Conservation (phyloP, 2,797 vertebrate species). For the Euphonia xanthogaster region DNA sequence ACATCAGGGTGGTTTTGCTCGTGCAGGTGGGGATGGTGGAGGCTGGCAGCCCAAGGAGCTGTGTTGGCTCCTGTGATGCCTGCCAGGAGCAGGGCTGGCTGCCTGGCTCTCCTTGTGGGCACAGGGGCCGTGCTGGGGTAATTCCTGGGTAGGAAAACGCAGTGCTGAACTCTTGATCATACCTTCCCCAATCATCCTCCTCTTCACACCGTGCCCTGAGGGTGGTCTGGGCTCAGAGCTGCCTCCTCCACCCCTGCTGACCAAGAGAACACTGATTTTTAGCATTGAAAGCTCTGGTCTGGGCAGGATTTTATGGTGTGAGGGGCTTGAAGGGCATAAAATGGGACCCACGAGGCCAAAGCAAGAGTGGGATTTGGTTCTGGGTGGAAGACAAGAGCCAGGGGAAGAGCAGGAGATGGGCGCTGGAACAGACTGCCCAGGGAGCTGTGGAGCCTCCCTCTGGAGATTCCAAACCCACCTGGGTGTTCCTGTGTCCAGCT, state of each 20-base stretch:
- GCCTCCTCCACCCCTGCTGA: neutral
- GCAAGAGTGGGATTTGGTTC: neutral
- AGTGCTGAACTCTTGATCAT: fast-evolving
- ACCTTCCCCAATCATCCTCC: neutral
- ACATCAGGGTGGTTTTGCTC: neutral
- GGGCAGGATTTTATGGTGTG: fast-evolving
- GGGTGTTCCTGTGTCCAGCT: neutral
- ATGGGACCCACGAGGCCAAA: fast-evolving
- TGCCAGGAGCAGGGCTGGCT: neutral
- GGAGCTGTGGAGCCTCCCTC: neutral
- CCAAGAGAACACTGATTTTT: fast-evolving
- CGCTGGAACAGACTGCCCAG: neutral
- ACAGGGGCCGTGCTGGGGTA: neutral
- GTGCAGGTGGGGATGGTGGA: neutral
- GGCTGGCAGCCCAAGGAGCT: neutral
- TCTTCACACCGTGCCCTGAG: fast-evolving
- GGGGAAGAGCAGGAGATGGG: fast-evolving
- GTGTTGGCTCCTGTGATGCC: neutral
- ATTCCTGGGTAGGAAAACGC: neutral
- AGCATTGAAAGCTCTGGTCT: neutral
- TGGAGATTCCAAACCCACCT: neutral
- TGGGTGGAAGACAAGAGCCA: neutral
- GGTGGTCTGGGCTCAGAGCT: neutral
- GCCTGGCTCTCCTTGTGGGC: neutral
- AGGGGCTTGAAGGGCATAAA: neutral